phyloP scores from a whole-genome alignment of 2,797 vertebrate species.

The Gobionotothen gibberifrons region DNA sequence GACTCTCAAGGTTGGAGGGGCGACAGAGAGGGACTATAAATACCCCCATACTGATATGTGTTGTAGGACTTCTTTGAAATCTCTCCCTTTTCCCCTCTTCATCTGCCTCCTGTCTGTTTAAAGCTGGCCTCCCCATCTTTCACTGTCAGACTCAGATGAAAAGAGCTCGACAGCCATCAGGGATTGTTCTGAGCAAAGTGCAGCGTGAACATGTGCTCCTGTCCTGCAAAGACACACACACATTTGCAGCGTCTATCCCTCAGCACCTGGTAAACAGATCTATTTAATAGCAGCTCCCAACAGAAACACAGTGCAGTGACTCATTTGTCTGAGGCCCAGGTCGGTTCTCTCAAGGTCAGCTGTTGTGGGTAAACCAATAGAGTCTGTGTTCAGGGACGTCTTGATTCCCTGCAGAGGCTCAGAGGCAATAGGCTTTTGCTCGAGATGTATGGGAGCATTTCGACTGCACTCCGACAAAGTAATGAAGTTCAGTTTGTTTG shows the following conservation, averaged over 20 bases:
- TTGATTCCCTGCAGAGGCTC: conserved; percentile 32
- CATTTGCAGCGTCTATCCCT: conserved; percentile 2
- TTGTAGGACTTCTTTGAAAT: conserved; percentile 22
- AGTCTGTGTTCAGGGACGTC: conserved; percentile 26
- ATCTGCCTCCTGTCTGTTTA: conserved; percentile 6
- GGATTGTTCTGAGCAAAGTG: conserved; percentile 41
- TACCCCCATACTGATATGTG: conserved; percentile 8
- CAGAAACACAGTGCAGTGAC: conserved; percentile 33
- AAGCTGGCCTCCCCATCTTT: conserved; percentile 7
- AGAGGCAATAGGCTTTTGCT: conserved; percentile 47
- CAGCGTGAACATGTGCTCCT: conserved; percentile 38
- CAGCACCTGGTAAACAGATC: conserved; percentile 46
- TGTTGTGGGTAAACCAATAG: conserved; percentile 37
- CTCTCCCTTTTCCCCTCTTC: conserved; percentile 1
- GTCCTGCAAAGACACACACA: conserved; percentile 20
- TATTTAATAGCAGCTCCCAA: conserved; percentile 48
- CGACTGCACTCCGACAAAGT: conserved; percentile 13
- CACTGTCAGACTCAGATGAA: conserved; percentile 30
- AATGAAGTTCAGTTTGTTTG: conserved; percentile 35
- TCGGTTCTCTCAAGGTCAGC: conserved; percentile 56
- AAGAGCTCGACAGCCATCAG: conserved; percentile 12
- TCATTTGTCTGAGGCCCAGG: conserved; percentile 43
- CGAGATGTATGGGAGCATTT: conserved; percentile 46
- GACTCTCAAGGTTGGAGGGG: conserved; percentile 59
- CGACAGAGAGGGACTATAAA: conserved; percentile 44